phyloP scores from a whole-genome alignment of 2,888 invertebrate species.

The Calameuta filiformis region DNA sequence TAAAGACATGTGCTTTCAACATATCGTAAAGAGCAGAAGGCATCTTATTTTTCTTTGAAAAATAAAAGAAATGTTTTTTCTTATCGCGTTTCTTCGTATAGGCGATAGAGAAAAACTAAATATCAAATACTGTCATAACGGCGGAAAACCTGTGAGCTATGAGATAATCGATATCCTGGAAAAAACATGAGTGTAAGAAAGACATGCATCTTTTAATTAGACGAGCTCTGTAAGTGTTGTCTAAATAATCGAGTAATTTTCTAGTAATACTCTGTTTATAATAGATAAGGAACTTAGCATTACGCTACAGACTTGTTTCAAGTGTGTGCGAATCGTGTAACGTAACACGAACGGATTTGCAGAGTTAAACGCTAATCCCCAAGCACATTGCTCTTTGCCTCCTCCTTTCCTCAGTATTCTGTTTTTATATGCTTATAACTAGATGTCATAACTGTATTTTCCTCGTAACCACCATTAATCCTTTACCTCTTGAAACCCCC shows the following conservation, averaged over 20 bases:
- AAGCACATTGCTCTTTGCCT: not conserved
- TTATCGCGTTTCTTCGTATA: too few species aligned
- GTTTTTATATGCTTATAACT: not conserved
- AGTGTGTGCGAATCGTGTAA: not conserved
- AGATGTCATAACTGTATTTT: constrained; percentile 41
- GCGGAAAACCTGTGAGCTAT: not conserved
- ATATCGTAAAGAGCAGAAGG: not conserved
- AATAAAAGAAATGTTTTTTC: not conserved
- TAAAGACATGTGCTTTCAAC: not conserved
- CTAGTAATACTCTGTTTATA: constrained; percentile 1
- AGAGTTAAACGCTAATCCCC: not conserved
- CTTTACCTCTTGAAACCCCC: constrained; percentile 11
- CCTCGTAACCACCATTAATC: constrained; percentile 34
- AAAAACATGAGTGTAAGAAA: not conserved
- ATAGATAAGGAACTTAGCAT: not conserved
- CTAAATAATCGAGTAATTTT: constrained; percentile 13
- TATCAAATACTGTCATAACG: not conserved
- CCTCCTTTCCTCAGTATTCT: not conserved
- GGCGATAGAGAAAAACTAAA: not conserved
- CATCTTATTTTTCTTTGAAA: not conserved
- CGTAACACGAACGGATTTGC: not conserved
- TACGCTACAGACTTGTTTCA: not conserved
- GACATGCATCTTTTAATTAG: not conserved
- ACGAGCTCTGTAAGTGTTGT: not conserved
- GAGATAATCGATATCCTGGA: not conserved